These are phyloP conservation scores for Sarcophaga rosellei DNA, from an alignment of 2,888 invertebrate genomes.

Conservation along the genomic window DNA sequence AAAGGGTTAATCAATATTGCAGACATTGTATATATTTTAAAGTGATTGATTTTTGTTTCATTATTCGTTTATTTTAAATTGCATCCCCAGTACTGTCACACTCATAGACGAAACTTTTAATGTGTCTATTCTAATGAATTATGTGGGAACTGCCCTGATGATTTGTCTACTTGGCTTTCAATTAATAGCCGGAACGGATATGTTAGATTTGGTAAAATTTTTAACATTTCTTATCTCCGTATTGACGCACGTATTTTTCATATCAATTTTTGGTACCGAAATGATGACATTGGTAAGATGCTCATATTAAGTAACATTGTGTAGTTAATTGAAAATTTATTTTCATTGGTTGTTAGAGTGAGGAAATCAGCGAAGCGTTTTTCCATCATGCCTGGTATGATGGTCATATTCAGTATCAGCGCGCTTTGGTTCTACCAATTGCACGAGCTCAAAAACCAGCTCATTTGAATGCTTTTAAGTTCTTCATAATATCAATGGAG, in stretches of 20 bases:
- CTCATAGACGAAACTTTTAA: conserved; percentile 68
- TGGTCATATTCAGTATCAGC: conserved; percentile 68
- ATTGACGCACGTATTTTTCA: conserved; percentile 69
- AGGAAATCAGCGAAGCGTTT: conserved; percentile 68
- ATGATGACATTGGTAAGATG: conserved; percentile 68
- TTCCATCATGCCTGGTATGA: conserved; percentile 70
- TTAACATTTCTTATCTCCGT: conserved; percentile 69
- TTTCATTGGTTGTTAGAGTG: conserved; percentile 58
- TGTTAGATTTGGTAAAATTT: conserved; percentile 69
- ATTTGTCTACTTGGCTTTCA: conserved; percentile 71
- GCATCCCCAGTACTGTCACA: conserved; percentile 52
- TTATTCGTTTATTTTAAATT: too few species aligned
- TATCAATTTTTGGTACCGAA: conserved; percentile 69
- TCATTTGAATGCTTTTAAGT: too few species aligned
- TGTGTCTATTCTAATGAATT: conserved; percentile 69
- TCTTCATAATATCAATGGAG: too few species aligned
- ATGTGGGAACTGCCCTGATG: conserved; percentile 63
- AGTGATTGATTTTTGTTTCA: too few species aligned
- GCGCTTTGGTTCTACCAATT: conserved; percentile 68
- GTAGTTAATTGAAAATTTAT: background rate
- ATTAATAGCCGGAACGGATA: conserved; percentile 66
- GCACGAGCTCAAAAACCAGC: conserved; percentile 69
- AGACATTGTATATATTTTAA: too few species aligned
- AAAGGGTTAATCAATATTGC: too few species aligned
- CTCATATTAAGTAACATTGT: background rate